phyloP scores from a whole-genome alignment of 2,888 invertebrate species.

The Priocnemis perturbator region DNA sequence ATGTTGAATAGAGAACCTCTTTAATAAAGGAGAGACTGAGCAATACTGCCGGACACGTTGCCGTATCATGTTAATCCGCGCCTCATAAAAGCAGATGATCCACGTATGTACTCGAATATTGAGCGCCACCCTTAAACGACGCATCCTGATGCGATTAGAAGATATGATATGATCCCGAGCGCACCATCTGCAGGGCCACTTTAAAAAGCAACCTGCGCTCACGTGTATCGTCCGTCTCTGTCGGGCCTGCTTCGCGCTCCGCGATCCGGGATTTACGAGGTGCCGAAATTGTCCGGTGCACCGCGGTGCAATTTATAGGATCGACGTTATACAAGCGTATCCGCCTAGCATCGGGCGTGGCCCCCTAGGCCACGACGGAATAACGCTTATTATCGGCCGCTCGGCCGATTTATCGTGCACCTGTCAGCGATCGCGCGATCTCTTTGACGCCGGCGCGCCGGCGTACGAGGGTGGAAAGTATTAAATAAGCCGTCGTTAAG shows the following conservation, averaged over 20 bases:
- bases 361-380: conserved; percentile 26
- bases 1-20: neutral
- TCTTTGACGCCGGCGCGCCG: conserved; percentile 50
- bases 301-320: conserved; percentile 43
- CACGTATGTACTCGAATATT: too few species aligned
- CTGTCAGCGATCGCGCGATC: conserved; percentile 60
- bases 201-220: too few species aligned
- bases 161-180: too few species aligned
- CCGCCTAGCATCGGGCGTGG: conserved; percentile 23
- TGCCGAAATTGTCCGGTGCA: conserved; percentile 57
- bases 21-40: neutral
- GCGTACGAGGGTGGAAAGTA: neutral
- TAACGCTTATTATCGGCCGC: conserved; percentile 54
- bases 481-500: too few species aligned
- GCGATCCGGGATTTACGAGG: conserved; percentile 44
- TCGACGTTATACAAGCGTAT: conserved; percentile 37
- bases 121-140: too few species aligned
- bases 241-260: too few species aligned
- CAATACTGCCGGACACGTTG: too few species aligned
- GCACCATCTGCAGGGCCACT: too few species aligned
- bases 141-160: too few species aligned
- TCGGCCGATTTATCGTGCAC: conserved; percentile 58
- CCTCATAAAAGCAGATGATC: too few species aligned
- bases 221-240: too few species aligned
- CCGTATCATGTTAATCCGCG: too few species aligned